A percentile compares a stretch with the other conserved stretches of the same genome.
These are phyloP conservation scores for Acrossocheilus wenchowensis DNA, from an alignment of 2,797 vertebrate genomes.

Conservation along the genomic window DNA sequence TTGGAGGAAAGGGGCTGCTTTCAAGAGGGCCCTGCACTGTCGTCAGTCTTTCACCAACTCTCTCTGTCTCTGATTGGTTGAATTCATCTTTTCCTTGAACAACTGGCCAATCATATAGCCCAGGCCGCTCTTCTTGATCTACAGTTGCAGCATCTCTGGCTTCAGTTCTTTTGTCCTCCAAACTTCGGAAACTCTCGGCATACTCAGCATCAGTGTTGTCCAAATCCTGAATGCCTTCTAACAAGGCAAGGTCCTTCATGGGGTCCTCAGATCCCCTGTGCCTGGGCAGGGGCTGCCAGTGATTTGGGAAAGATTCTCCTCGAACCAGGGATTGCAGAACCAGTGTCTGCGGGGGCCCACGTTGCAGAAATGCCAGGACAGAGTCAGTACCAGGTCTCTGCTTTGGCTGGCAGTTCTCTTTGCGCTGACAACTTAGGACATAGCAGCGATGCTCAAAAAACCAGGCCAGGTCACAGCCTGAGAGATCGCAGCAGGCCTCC, in stretches of 20 bases:
- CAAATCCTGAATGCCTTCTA: constrained; percentile 70
- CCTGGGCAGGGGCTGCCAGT: constrained; percentile 57
- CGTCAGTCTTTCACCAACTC: constrained; percentile 42
- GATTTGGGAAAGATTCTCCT: constrained; percentile 72
- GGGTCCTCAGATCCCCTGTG: constrained; percentile 66
- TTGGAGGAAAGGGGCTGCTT: constrained; percentile 41
- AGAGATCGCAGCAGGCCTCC: constrained; percentile 83
- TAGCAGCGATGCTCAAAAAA: constrained; percentile 87
- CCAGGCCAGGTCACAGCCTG: constrained; percentile 88
- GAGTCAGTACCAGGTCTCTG: constrained; percentile 80
- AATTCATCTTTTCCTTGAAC: constrained; percentile 66
- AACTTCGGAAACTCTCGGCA: constrained; percentile 73
- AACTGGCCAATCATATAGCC: constrained; percentile 70
- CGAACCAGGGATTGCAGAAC: constrained; percentile 77
- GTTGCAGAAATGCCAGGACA: constrained; percentile 82
- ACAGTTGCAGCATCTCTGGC: constrained; percentile 62
- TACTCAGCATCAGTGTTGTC: constrained; percentile 76
- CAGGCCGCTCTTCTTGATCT: constrained; percentile 62
- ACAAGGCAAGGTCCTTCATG: constrained; percentile 75
- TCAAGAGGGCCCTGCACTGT: constrained; percentile 32
- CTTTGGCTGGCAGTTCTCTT: constrained; percentile 81
- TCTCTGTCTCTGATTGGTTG: constrained; percentile 74
- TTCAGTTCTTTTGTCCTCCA: constrained; percentile 71
- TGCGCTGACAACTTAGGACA: constrained; percentile 84
- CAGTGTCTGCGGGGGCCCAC: constrained; percentile 74